Evolutionary conservation across 2,888 invertebrate genomes (phyloP), one percentile per base, ranked within the genome.

Genomic region (Lymantria dispar): DNA sequence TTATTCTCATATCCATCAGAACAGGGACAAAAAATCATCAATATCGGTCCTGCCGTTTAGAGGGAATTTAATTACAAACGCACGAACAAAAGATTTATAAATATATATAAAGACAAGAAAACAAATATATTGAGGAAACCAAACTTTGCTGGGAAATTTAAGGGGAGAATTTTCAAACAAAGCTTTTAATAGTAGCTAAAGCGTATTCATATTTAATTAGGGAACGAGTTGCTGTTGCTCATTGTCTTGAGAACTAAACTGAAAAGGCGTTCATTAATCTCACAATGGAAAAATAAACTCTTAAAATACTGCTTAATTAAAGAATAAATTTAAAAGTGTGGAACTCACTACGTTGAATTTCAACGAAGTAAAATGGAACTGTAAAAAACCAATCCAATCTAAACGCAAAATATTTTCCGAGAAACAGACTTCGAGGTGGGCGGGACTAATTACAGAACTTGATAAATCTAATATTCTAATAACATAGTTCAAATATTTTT

Each of bases 191-290:
- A 68, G 66, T 68, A 62, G 49, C 54, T 52, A 59, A 68, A 56
- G 59, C 55, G 69, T 65, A 65, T 65, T 65, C 66, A 65, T 65
- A 65, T 65, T 68, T 69, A 65, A 65, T 65, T 65, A 68, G 55
- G 55, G 54, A 65, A 50, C 44, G 59, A 62, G 65, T 68, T 69
- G 43, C 47, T 68, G 59, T 68, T 59, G 43, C 50, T 49, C 67
- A 65, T 69, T 65, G 69, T 65, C 66, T 66, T 65, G 43, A 56
- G 52, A 48, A 57, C 52, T 64, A 47, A 58, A 54, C 56, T 59
- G 56, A 50, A 50, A 65, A 65, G 45, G 52, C 62, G 48, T 68
- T 65, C 62, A 69, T 65, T 65, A 65, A 59, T 62, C 45, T 47
- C 60, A 65, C 67, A 65, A 68, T 68, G 52, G 69, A 55, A 44